Conservation (phyloP, 2,113 vertebrate species). For the Prunella himalayana region DNA sequence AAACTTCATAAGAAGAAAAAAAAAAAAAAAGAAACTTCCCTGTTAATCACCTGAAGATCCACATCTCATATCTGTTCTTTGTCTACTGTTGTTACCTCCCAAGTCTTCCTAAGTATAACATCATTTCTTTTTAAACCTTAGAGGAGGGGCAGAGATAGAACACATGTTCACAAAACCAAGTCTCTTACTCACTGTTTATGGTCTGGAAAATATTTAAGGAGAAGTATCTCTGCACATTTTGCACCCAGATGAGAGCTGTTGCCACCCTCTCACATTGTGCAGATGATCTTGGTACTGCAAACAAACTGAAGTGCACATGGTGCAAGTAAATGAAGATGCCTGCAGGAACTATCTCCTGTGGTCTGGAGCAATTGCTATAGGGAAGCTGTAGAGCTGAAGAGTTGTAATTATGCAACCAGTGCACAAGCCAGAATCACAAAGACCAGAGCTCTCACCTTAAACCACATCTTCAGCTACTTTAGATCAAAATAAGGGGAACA, state of each 20-base stretch:
- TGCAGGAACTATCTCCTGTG: rapidly evolving
- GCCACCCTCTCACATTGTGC: neutral
- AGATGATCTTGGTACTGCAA: neutral
- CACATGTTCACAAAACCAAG: neutral
- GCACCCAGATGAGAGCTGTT: neutral
- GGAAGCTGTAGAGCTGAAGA: neutral
- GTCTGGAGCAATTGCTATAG: neutral
- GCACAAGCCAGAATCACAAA: neutral
- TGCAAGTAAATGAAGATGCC: neutral
- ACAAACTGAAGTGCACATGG: neutral
- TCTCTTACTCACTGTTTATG: neutral
- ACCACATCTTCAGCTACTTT: neutral
- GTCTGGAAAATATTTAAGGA: neutral
- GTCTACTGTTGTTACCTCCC: neutral
- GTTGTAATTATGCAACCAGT: neutral
- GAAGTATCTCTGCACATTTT: neutral
- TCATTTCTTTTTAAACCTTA: neutral
- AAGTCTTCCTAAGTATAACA: neutral
- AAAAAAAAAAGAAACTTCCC: neutral
- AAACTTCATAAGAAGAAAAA: neutral
- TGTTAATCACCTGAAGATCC: neutral
- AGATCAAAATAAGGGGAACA: neutral
- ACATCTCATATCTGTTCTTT: neutral
- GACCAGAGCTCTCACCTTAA: neutral
- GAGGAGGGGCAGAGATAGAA: neutral